Evolutionary conservation across 2,888 invertebrate species (phyloP), one percentile per base, ranked within the genome.

Genomic region (Eristalis pertinax): DNA sequence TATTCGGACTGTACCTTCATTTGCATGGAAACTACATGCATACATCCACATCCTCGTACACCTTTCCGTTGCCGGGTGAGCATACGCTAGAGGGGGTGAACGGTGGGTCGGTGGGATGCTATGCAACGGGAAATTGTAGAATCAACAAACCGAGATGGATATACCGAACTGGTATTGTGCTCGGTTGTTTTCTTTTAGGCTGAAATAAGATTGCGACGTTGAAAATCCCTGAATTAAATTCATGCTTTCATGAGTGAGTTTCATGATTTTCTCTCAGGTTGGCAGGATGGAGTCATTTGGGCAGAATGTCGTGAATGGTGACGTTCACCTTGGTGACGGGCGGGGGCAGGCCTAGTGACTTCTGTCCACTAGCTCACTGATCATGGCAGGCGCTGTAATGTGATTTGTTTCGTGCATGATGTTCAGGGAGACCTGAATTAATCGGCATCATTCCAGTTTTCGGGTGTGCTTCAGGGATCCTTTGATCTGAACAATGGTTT

Each of bases 1-100:
- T 68, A 43, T 62, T 50, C 26, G 50, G 60, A 26, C 58, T 64
- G 10, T 56, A 56, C 41, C 62, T 75, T 24, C 65, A 83, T 86
- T 86, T 83, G 72, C 83, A 83, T 83, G 60, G 65, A 81, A 72
- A 73, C 76, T 68, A 19, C 50, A 74, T 38, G 35, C 35, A 41
- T 15, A 24, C 38, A n/a, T 24, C 22, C 4, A 24, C 38, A 13
- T 24, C 35, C 35, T 3, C n/a, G 13, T 43, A 24, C 24, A 38
- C 26, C 58, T 60, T 65, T 38, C n/a, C 11, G 62, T 81, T 81
- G 69, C 74, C 76, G 63, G 69, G 50, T 50, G 50, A 62, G 58
- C 43, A 58, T 26, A 22, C 32, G 26, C 24, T 7, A 15, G 19
- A 15, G 56, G 15, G 58, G 22, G 67, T 58, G 11, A 13, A 1